Evolutionary conservation across 2,888 invertebrate species (phyloP).

Genomic region (Chalcosyrphus nemorum): DNA sequence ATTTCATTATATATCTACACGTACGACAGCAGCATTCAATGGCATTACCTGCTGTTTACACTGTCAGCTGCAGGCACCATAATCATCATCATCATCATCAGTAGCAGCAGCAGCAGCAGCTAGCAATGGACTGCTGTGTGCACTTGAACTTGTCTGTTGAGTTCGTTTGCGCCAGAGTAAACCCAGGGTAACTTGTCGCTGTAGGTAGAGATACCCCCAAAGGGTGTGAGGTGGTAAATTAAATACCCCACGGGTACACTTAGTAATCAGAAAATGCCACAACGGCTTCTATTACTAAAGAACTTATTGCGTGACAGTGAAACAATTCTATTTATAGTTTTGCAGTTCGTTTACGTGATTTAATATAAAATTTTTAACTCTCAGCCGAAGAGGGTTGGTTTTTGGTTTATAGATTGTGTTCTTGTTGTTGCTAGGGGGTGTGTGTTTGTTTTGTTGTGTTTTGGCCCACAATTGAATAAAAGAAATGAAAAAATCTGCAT

Average conservation of each 20-base stretch:
- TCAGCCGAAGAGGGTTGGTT: neutral
- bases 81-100: no score
- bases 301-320: slow-evolving; percentile 11
- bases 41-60: slow-evolving; percentile 19
- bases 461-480: slow-evolving; percentile 3
- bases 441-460: neutral
- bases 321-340: slow-evolving; percentile 48
- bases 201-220: neutral
- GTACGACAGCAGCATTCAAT: neutral
- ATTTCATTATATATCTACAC: neutral
- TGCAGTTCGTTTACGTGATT: slow-evolving; percentile 43
- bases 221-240: neutral
- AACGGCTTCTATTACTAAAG: slow-evolving; percentile 8
- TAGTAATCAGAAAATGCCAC: neutral
- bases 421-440: neutral
- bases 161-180: neutral
- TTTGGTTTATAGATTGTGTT: no score
- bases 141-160: slow-evolving; percentile 36
- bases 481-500: slow-evolving; percentile 44
- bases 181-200: no score
- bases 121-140: neutral
- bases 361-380: neutral
- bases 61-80: neutral
- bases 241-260: neutral
- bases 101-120: no score